These are phyloP conservation scores for Desmodus rotundus DNA, from an alignment of 2,113 vertebrate genomes.

Conservation along the genomic window DNA sequence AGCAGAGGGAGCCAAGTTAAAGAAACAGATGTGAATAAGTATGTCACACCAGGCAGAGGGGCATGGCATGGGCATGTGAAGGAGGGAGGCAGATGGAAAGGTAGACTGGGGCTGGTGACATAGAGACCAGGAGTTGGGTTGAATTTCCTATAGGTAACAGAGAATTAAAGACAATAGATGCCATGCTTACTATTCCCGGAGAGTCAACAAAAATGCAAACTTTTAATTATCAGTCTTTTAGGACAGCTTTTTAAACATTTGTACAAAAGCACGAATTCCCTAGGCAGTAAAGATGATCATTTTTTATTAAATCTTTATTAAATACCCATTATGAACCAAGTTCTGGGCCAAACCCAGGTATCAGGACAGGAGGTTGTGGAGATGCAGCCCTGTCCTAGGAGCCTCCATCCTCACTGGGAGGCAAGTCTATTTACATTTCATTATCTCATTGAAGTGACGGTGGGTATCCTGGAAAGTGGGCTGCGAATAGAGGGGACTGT, in stretches of 20 bases:
- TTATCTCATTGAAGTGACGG: background rate
- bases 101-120: accelerated
- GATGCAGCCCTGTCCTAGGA: too few species aligned
- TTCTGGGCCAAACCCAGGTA: background rate
- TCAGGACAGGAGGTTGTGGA: background rate
- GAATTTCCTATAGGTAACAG: background rate
- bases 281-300: background rate
- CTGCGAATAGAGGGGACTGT: accelerated
- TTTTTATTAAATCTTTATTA: background rate
- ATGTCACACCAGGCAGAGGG: background rate
- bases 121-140: background rate
- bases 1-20: background rate
- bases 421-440: too few species aligned
- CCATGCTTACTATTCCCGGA: background rate
- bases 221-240: background rate
- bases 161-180: background rate
- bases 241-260: background rate
- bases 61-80: background rate
- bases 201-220: background rate
- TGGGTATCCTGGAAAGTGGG: too few species aligned
- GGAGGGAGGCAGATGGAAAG: too few species aligned
- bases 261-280: background rate
- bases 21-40: too few species aligned
- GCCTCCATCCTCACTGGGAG: background rate
- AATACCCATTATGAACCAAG: background rate